Base-by-base conservation (phyloP, 2,888 invertebrate species). In the Quadroppia sp. region DNA sequence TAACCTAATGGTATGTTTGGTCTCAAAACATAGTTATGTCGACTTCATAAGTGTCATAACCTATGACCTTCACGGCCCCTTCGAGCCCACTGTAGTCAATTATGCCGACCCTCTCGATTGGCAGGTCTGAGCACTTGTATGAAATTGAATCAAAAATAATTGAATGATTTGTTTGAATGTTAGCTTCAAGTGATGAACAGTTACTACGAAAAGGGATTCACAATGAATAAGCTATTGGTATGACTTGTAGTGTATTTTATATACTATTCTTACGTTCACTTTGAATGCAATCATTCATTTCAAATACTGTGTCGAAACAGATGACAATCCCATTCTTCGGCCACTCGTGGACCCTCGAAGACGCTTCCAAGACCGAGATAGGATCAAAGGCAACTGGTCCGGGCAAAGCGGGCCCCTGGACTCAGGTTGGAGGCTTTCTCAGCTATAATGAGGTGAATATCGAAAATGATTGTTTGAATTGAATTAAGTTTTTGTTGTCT, bases 381-480 rank as follows among this genome's bases (percentile, higher is more conserved):
- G 45, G 50, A 17, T 61, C 17, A 11, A 20, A 20, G 61, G 71
- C 71, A 11, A 23, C 53, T 13, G 71, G 45, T 17, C 20, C 42
- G 20, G 71, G 71, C 4, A 11, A 7, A 17, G 17, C 11, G 2
- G 71, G 71, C 15, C 71, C 71, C n/a, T 64, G 17, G 17, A 71
- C 64, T 28, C 71, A 71, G 61, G 64, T 25, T 2, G 64, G 3
- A 9, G 71, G 71, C 4, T 4, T 11, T 2, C 45, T 71, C 11
- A 61, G 71, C 45, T 71, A 71, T 25, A 71, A 71, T 48, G 71
- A 71, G 45, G 42, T 71, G 11, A 42, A 42, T 48, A 23, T 70
- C 17, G n/a, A 48, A 28, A 20, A 40, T 40, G 15, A 70, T 50
- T n/a, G 17, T 15, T 23, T 28, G 13, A n/a, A 17, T 25, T 70